Percentiles rank a stretch among this genome's conserved stretches.
Conservation (phyloP, 23 tunicate species). For the Trididemnum nubilum region DNA sequence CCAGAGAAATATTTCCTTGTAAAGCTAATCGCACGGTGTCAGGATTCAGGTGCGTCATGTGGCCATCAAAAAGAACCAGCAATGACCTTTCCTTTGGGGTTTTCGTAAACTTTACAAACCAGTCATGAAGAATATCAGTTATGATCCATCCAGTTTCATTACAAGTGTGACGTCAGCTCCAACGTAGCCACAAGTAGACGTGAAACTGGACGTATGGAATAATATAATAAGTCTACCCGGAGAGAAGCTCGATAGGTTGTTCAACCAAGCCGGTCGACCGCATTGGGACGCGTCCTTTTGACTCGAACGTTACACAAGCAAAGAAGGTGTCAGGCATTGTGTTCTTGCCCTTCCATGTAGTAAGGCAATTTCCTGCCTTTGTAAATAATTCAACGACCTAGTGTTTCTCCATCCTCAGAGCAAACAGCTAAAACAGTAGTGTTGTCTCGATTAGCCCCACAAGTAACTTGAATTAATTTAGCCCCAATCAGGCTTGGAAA, state of each 20-base stretch:
- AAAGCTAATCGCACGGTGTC: background rate
- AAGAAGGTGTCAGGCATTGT: background rate
- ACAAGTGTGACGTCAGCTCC: too few relatives aligned
- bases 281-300: too few relatives aligned
- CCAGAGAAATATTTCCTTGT: background rate
- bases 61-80: constrained; percentile 10
- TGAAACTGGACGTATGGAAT: too few relatives aligned
- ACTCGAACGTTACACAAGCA: constrained; percentile 13
- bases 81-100: background rate
- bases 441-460: constrained; percentile 29
- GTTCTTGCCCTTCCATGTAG: constrained; percentile 8
- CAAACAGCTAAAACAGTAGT: constrained; percentile 12
- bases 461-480: constrained; percentile 5
- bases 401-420: constrained; percentile 26
- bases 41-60: constrained; percentile 10
- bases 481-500: too few relatives aligned
- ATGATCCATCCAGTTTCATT: constrained; percentile 23
- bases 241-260: too few relatives aligned
- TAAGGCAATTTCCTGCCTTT: constrained; percentile 18
- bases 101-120: constrained; percentile 9
- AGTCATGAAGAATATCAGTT: background rate
- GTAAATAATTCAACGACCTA: constrained; percentile 4
- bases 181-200: too few relatives aligned
- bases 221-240: too few relatives aligned
- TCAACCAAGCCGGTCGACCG: too few relatives aligned